A percentile compares a stretch with the other conserved stretches of the same genome.
Evolutionary conservation across 2,888 invertebrate species (phyloP).

Genomic region (Sphecodes monilicornis): DNA sequence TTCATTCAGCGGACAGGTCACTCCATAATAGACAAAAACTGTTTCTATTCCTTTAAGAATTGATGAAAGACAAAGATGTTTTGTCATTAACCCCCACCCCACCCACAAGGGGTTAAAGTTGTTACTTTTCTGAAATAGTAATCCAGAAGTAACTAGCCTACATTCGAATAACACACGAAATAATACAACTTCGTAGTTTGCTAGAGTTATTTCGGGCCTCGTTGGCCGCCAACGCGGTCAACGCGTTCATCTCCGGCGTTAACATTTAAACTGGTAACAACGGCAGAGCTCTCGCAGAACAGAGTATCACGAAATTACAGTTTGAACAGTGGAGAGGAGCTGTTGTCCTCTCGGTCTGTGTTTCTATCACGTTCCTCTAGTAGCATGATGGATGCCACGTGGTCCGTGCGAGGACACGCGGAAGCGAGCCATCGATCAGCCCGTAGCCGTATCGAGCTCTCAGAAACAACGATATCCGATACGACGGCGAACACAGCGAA

Average conservation of each 20-base stretch:
- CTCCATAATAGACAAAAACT: no score
- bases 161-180: background rate
- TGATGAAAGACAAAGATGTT: no score
- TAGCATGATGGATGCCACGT: background rate
- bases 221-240: background rate
- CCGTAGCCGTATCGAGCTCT: slow-evolving; percentile 5
- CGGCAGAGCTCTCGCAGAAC: background rate
- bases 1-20: no score
- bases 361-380: background rate
- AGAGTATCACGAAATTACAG: background rate
- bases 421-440: slow-evolving; percentile 3
- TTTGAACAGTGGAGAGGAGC: background rate
- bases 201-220: background rate
- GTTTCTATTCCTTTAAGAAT: background rate
- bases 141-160: background rate
- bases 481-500: slow-evolving; percentile 34
- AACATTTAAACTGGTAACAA: background rate
- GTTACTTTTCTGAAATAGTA: background rate
- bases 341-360: background rate
- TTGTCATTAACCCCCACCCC: no score
- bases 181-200: background rate
- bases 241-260: background rate
- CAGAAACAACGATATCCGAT: slow-evolving; percentile 43
- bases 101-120: background rate
- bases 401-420: background rate